phyloP scores from a whole-genome alignment of 30 jellyfish, hydroid and myxozoan genomes.

The Aurelia sp. region DNA sequence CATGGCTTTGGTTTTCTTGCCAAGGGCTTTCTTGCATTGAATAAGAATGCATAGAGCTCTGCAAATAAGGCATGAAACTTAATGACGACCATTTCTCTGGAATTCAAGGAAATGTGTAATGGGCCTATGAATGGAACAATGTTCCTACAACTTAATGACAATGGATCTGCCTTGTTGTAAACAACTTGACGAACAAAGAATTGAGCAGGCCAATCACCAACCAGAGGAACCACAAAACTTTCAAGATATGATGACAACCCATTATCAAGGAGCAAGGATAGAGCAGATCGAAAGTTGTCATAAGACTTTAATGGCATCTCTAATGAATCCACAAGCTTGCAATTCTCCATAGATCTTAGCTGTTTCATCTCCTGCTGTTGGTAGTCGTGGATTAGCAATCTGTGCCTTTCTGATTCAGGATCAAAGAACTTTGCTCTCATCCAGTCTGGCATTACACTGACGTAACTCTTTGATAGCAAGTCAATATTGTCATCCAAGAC shows the following conservation, averaged over 20 bases:
- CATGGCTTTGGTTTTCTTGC: too few species aligned
- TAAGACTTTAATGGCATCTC: slow-evolving; percentile 33
- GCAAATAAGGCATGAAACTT: too few species aligned
- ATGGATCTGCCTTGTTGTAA: background rate
- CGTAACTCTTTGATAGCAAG: background rate
- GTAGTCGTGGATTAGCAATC: slow-evolving; percentile 9
- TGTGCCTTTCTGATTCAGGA: slow-evolving; percentile 11
- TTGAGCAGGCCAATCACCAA: slow-evolving; percentile 48
- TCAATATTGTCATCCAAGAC: background rate
- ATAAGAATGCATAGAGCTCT: background rate
- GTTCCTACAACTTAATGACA: background rate
- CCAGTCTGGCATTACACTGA: slow-evolving; percentile 25
- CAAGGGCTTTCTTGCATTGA: too few species aligned
- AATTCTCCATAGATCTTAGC: slow-evolving; percentile 8
- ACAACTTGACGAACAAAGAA: slow-evolving; percentile 29
- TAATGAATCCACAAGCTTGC: slow-evolving; percentile 12
- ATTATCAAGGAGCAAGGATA: background rate
- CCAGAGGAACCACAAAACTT: slow-evolving; percentile 22
- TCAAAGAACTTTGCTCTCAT: slow-evolving; percentile 14
- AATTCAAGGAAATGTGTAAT: slow-evolving; percentile 19
- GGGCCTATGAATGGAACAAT: slow-evolving; percentile 27
- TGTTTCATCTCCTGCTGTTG: background rate
- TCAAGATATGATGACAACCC: slow-evolving; percentile 22
- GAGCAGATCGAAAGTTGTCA: slow-evolving; percentile 20
- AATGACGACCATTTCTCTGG: slow-evolving; percentile 31